phyloP scores from a whole-genome alignment of 2,888 invertebrate genomes.

The Tetragonisca angustula region DNA sequence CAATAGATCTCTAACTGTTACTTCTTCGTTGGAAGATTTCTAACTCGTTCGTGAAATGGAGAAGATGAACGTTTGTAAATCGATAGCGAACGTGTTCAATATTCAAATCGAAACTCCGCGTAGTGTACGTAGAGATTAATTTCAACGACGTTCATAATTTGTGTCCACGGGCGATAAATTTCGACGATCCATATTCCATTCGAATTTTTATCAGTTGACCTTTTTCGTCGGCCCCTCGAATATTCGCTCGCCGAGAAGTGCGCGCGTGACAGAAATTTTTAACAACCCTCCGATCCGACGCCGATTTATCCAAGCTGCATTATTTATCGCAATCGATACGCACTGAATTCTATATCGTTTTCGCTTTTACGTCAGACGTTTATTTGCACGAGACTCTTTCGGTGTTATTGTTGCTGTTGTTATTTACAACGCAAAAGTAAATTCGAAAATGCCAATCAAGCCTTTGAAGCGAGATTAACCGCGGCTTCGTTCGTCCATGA shows the following conservation, averaged over 20 bases:
- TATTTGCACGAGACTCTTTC: background rate
- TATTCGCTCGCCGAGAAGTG: constrained; percentile 33
- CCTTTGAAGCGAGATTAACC: background rate
- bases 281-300: background rate
- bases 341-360: background rate
- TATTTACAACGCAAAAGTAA: background rate
- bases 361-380: background rate
- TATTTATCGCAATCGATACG: constrained; percentile 44
- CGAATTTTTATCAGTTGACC: constrained; percentile 4
- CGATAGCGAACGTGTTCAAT: background rate
- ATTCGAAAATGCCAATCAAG: constrained; percentile 13
- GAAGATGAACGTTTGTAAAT: background rate
- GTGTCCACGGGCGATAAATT: background rate
- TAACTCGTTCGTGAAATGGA: background rate
- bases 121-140: constrained; percentile 1
- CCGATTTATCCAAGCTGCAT: constrained; percentile 19
- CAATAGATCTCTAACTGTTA: background rate
- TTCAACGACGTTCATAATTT: background rate
- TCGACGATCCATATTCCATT: background rate
- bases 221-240: constrained; percentile 13
- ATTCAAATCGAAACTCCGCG: background rate
- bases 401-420: background rate
- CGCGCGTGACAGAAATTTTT: constrained; percentile 34
- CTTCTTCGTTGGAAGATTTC: background rate
- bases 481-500: background rate